Evolutionary conservation across 2,888 invertebrate genomes (phyloP).

Genomic region (Rhyacophila evoluta): DNA sequence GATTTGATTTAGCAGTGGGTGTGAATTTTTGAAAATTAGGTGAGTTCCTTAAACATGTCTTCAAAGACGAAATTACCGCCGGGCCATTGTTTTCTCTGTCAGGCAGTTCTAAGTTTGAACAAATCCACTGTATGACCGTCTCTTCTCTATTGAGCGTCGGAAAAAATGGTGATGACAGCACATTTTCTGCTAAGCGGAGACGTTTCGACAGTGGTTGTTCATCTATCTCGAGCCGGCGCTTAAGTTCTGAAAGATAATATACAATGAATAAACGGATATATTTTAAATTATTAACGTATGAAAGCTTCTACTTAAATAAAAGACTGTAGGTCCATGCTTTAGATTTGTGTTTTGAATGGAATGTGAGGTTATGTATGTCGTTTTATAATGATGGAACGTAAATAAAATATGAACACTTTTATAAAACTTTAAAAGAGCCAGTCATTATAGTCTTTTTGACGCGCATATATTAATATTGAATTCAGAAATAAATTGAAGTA

Average conservation of each 20-base stretch:
- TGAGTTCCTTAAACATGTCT: constrained; percentile 59
- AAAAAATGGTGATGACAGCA: constrained; percentile 65
- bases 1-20: constrained; percentile 61
- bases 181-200: constrained; percentile 69
- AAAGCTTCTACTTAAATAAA: too few relatives aligned
- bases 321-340: background rate
- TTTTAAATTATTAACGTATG: too few relatives aligned
- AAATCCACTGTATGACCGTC: constrained; percentile 68
- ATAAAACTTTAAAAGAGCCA: background rate
- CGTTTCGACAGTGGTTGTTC: constrained; percentile 66
- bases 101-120: constrained; percentile 57
- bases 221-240: constrained; percentile 64
- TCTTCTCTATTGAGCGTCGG: constrained; percentile 68
- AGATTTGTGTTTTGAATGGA: background rate
- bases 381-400: background rate
- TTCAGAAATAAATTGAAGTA: background rate
- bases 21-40: constrained; percentile 61
- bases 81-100: background rate
- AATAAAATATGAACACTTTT: background rate
- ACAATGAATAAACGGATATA: background rate
- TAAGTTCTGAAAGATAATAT: constrained; percentile 63
- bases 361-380: constrained; percentile 34
- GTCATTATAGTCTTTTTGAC: background rate
- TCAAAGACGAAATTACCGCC: constrained; percentile 58
- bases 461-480: background rate